Percentiles rank a stretch among this genome's conserved stretches.
Conservation (phyloP, 2,113 vertebrate genomes). For the Melospiza melodia region DNA sequence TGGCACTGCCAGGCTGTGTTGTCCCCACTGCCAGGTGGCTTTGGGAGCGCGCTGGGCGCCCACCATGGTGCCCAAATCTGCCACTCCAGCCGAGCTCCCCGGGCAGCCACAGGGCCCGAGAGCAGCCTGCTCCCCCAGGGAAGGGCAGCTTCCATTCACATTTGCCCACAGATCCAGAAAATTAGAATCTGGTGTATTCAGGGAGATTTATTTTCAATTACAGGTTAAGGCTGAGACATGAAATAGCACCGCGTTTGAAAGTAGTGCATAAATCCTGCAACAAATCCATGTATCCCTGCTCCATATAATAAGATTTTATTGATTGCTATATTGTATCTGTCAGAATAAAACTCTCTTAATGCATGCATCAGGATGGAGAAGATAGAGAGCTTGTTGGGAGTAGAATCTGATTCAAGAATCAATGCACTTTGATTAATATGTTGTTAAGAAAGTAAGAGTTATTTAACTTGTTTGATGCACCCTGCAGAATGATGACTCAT, state of each 20-base stretch:
- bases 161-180: constrained; percentile 50
- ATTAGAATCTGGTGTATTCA: constrained; percentile 32
- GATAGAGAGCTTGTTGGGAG: constrained; percentile 52
- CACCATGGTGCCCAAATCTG: not conserved
- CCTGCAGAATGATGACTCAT: constrained; percentile 25
- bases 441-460: constrained; percentile 68
- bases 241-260: constrained; percentile 45
- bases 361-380: constrained; percentile 37
- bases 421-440: constrained; percentile 67
- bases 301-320: constrained; percentile 68
- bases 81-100: rapidly evolving
- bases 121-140: not conserved
- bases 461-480: constrained; percentile 67
- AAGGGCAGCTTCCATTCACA: not conserved
- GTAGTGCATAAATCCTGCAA: constrained; percentile 54
- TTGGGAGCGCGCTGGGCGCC: rapidly evolving
- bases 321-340: constrained; percentile 69
- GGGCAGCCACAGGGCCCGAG: rapidly evolving
- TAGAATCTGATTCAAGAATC: constrained; percentile 50
- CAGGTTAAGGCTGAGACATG: constrained; percentile 62
- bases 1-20: rapidly evolving
- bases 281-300: constrained; percentile 66
- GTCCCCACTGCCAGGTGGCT: not conserved
- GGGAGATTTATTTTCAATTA: constrained; percentile 75
- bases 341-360: constrained; percentile 70